Base-by-base conservation (phyloP, 2,888 invertebrate species). In the Pseudolycoriella hygida region DNA sequence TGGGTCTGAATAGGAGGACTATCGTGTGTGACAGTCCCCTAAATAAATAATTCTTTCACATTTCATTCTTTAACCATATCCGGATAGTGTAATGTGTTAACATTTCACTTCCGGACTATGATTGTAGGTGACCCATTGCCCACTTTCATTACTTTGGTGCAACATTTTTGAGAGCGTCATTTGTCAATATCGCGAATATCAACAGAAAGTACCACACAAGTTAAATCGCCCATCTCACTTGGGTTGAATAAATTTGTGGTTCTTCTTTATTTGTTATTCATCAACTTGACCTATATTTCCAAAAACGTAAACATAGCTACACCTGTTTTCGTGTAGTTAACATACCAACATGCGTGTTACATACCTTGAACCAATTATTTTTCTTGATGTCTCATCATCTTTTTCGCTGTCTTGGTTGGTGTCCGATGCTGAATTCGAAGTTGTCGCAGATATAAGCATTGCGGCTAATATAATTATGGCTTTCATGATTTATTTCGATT, bases 341-440 rank as follows among this genome's bases (percentile, higher is more conserved):
- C 34, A 12, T 34, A 34, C 15, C 15, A 5, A 34, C 12, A 14
- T 34, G 12, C 34, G 17, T 39, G 17, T 17, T 17, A 11, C 17
- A 17, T 39, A 39, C 39, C 39, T 39, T 39, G 39, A 39, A 39
- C 39, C 39, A 39, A 39, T 39, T 39, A 39, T 17, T 39, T 39
- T 39, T 39, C 39, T 39, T 39, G 39, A 39, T 39, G 39, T 39
- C 6, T 39, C 39, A 39, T 39, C 17, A 17, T 39, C 39, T 39
- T 39, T n/a, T 39, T 39, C 39, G 4, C 15, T 39, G 17, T 39
- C 39, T 10, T 14, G 12, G 12, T 14, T 17, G n/a, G 8, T 17
- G 11, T 14, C 17, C 17, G 39, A 3, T 39, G 39, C 5, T 39
- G 39, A 17, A 15, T 39, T 11, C n/a, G 17, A 10, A 15, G 17